Evolutionary conservation across 2,797 vertebrate genomes (phyloP).

Genomic region (Danio aesculapii): DNA sequence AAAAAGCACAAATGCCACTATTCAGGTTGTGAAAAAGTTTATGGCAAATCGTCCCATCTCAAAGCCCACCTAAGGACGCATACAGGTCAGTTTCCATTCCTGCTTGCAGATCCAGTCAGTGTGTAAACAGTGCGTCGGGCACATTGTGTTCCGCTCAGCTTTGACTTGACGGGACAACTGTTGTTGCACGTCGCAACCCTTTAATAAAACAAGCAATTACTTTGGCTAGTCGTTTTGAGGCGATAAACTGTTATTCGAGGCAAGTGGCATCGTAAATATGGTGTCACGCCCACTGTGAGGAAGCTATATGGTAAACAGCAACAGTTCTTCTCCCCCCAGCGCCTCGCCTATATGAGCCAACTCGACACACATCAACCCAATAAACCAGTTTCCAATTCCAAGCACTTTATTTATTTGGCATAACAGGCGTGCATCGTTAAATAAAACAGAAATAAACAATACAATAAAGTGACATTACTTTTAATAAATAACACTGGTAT

Average conservation of each 20-base stretch:
- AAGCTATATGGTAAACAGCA: slow-evolving; percentile 68
- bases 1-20: slow-evolving; percentile 99
- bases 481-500: background rate
- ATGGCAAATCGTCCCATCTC: slow-evolving; percentile 99
- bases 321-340: slow-evolving; percentile 58
- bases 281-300: slow-evolving; percentile 84
- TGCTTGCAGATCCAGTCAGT: slow-evolving; percentile 46
- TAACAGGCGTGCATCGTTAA: background rate
- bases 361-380: slow-evolving; percentile 5
- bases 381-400: slow-evolving; percentile 1
- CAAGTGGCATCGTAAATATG: slow-evolving; percentile 67
- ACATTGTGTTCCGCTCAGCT: slow-evolving; percentile 16
- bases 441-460: background rate
- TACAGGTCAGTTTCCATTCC: slow-evolving; percentile 91
- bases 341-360: slow-evolving; percentile 37
- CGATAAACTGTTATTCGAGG: slow-evolving; percentile 61
- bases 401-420: slow-evolving; percentile 5
- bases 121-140: slow-evolving; percentile 38
- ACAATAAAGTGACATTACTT: background rate
- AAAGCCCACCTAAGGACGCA: slow-evolving; percentile 99
- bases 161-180: slow-evolving; percentile 15
- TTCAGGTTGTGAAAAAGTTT: slow-evolving; percentile 98
- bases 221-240: background rate
- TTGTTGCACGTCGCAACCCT: background rate
- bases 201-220: background rate